phyloP scores from a whole-genome alignment of 2,113 vertebrate species.

The Himantopus leucocephalus region DNA sequence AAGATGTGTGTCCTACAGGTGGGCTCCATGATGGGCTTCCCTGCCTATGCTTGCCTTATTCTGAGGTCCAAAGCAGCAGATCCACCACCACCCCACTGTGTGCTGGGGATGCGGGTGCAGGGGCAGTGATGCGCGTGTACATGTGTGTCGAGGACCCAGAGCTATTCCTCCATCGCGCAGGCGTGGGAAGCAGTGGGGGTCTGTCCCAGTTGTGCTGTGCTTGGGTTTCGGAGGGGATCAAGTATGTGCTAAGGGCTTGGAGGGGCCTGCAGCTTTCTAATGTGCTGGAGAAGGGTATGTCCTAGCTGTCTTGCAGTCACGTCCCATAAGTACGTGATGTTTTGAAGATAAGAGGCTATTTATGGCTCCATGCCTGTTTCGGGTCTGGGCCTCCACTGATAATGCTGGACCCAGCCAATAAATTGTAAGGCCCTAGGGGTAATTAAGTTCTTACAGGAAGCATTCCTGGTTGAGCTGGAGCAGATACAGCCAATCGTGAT shows the following conservation, averaged over 20 bases:
- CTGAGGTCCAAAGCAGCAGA: not conserved
- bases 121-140: not conserved
- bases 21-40: not conserved
- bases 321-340: not conserved
- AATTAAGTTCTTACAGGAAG: constrained; percentile 36
- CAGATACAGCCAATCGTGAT: not conserved
- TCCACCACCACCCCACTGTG: accelerated
- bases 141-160: accelerated
- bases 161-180: not conserved
- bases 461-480: constrained; percentile 27
- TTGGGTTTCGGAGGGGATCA: not conserved
- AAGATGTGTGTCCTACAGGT: not conserved
- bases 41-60: not conserved
- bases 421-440: not conserved
- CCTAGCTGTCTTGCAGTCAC: not conserved
- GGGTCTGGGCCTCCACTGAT: not conserved
- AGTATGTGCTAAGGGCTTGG: not conserved
- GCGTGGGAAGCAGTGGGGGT: not conserved
- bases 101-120: accelerated
- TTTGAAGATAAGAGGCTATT: constrained; percentile 3
- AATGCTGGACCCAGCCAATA: not conserved
- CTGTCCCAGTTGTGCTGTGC: not conserved
- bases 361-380: not conserved
- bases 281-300: not conserved
- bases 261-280: not conserved